These are phyloP conservation scores for Myopa tessellatipennis DNA, from an alignment of 2,888 invertebrate species.

Conservation along the genomic window DNA sequence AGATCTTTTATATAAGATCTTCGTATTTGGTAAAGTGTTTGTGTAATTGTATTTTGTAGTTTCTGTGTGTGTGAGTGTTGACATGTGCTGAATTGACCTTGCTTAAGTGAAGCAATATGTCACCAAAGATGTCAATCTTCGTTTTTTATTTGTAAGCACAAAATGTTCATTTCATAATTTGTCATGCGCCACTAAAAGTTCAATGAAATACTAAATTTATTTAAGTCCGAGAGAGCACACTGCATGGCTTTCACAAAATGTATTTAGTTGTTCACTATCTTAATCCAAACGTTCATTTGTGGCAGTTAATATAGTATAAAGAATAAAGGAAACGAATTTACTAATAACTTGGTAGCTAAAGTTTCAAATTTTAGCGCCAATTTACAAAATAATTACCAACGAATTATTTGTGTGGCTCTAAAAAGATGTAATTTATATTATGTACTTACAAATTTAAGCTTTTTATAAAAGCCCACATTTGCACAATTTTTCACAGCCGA, in stretches of 20 bases:
- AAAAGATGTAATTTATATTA: too few species aligned
- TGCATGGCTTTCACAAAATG: slow-evolving; percentile 67
- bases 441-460: too few species aligned
- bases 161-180: background rate
- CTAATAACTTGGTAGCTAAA: too few species aligned
- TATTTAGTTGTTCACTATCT: slow-evolving; percentile 23
- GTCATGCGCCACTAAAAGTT: slow-evolving; percentile 6
- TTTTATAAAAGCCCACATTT: background rate
- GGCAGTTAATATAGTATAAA: background rate
- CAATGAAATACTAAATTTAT: slow-evolving; percentile 23
- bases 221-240: slow-evolving; percentile 68
- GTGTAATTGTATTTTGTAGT: background rate
- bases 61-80: slow-evolving; percentile 35
- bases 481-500: background rate
- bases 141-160: slow-evolving; percentile 21
- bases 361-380: too few species aligned
- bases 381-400: too few species aligned
- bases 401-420: too few species aligned
- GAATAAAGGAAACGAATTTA: too few species aligned
- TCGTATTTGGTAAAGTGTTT: background rate
- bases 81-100: slow-evolving; percentile 47
- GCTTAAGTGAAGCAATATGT: slow-evolving; percentile 28
- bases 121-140: slow-evolving; percentile 28
- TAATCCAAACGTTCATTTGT: background rate
- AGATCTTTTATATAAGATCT: background rate